phyloP scores from a whole-genome alignment of 1,140 invertebrate species.

The Ceratina calcarata region DNA sequence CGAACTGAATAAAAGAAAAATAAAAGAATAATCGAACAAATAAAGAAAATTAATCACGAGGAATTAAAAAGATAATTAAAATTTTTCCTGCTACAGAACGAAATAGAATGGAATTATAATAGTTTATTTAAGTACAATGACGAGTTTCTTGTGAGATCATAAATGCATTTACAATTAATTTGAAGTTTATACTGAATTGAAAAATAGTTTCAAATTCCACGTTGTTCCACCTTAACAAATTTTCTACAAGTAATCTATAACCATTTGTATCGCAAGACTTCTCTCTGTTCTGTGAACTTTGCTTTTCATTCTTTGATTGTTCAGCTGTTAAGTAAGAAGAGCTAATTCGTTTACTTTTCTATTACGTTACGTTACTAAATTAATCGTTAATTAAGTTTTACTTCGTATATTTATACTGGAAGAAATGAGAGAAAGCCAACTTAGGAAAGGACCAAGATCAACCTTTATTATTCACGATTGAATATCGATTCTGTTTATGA shows the following conservation, averaged over 20 bases:
- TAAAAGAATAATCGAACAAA: too few species aligned
- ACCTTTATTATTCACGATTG: slow-evolving; percentile 16
- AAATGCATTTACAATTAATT: not conserved
- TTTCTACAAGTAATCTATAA: not conserved
- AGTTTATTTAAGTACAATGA: too few species aligned
- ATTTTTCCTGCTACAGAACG: too few species aligned
- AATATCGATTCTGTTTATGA: slow-evolving; percentile 42
- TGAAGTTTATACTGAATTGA: not conserved
- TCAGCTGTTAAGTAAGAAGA: not conserved
- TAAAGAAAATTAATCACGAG: too few species aligned
- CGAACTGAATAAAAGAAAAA: too few species aligned
- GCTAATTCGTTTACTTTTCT: not conserved
- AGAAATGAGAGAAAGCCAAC: too few species aligned
- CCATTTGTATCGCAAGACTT: not conserved
- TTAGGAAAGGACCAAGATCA: slow-evolving; percentile 2
- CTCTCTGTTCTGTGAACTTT: not conserved
- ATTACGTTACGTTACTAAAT: not conserved
- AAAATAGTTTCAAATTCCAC: not conserved
- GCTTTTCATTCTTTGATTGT: not conserved
- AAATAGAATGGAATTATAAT: too few species aligned
- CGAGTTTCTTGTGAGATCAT: too few species aligned
- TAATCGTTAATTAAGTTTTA: not conserved
- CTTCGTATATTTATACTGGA: not conserved
- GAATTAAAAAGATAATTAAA: too few species aligned
- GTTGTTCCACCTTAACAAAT: not conserved